Conservation (phyloP, 35 echinoderm and acorn worm species). For the Ophioderma brevispina region DNA sequence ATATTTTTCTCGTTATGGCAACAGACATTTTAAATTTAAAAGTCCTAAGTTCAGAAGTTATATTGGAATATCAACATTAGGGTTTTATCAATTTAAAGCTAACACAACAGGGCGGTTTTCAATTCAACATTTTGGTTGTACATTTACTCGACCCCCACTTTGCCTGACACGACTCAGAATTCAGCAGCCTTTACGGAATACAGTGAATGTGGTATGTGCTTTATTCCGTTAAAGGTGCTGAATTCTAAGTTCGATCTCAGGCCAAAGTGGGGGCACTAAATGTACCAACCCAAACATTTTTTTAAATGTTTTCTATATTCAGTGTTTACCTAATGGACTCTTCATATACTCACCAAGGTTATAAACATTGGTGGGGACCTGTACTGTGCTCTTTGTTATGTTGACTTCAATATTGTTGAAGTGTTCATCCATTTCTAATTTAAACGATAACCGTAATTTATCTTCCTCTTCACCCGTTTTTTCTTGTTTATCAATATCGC, state of each 20-base stretch:
- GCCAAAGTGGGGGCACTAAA: too few relatives aligned
- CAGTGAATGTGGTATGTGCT: too few relatives aligned
- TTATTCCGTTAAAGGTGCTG: too few relatives aligned
- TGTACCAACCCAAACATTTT: too few relatives aligned
- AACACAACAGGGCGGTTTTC: not conserved
- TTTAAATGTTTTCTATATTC: too few relatives aligned
- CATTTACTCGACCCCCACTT: not conserved
- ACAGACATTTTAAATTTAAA: too few relatives aligned
- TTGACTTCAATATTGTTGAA: constrained; percentile 74
- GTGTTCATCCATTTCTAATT: constrained; percentile 51
- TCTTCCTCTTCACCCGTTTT: not conserved
- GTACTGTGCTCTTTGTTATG: constrained; percentile 49
- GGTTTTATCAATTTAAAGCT: not conserved
- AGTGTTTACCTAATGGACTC: too few relatives aligned
- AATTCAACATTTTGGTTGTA: not conserved
- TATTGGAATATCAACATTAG: not conserved
- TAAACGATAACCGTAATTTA: constrained; percentile 34
- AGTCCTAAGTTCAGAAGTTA: too few relatives aligned
- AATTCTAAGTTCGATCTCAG: not conserved
- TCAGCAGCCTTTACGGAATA: too few relatives aligned
- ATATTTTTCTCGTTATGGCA: too few relatives aligned
- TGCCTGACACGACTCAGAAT: too few relatives aligned
- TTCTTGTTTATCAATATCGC: constrained; percentile 54
- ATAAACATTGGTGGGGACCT: constrained; percentile 81
- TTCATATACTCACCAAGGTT: constrained; percentile 68